Evolutionary conservation across 2,888 invertebrate species (phyloP).

Genomic region (Dermolepida albohirtum): DNA sequence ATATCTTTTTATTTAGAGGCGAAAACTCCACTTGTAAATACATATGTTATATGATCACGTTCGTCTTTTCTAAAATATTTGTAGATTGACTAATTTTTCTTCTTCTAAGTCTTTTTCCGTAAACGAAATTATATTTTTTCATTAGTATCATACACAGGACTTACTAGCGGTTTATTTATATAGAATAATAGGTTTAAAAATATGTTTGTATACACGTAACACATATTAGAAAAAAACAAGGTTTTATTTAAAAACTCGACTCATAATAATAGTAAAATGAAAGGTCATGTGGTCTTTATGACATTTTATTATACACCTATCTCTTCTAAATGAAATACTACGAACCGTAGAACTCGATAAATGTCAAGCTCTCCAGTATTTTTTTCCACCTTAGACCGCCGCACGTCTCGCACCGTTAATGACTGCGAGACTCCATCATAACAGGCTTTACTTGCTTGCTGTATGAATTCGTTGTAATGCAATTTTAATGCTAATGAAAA

Average conservation of each 20-base stretch:
- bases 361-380: constrained; percentile 23
- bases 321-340: constrained; percentile 3
- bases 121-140: too few relatives aligned
- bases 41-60: too few relatives aligned
- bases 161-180: too few relatives aligned
- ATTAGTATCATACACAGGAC: too few relatives aligned
- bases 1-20: too few relatives aligned
- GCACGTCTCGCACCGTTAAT: neutral
- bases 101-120: too few relatives aligned
- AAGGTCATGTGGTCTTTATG: constrained; percentile 28
- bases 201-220: too few relatives aligned
- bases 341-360: constrained; percentile 4
- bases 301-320: constrained; percentile 29
- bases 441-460: neutral
- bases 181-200: too few relatives aligned
- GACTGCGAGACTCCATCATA: neutral
- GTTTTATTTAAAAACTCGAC: constrained; percentile 13
- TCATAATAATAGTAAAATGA: constrained; percentile 15
- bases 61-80: too few relatives aligned
- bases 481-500: constrained; percentile 6
- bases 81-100: too few relatives aligned
- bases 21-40: too few relatives aligned
- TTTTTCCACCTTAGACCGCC: neutral
- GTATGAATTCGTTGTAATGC: constrained; percentile 3
- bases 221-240: too few relatives aligned